Base-by-base conservation (phyloP, 2,888 invertebrate species). In the Tillus elongatus region DNA sequence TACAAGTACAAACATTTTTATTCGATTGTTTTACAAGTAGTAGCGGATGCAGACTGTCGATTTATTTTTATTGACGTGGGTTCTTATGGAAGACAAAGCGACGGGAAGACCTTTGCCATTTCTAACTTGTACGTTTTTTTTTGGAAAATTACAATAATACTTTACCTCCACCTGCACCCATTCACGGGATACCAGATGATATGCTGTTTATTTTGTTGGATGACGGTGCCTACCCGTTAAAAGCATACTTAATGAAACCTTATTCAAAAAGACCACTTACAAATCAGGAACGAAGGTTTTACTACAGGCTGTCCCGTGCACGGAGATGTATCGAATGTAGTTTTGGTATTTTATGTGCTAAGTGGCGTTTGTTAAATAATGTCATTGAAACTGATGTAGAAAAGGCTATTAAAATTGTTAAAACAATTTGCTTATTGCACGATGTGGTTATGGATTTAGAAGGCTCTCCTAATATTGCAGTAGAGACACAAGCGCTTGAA, bases 1-100 rank as follows among this genome's bases (percentile, higher is more conserved):
- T 29, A 29, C 11, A 29, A 29, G 8, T 29, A 29, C 11, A 29
- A 29, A 11, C 30, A 29, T n/a, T n/a, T n/a, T 29, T 10, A n/a
- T 10, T 29, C 30, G n/a, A 29, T 10, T 10, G 30, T 29, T 10
- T 10, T 29, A 6, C 8, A n/a, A 10, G 11, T 10, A 29, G 11
- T 29, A 6, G 6, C 8, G 4, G 30, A 29, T 10, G 30, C 30
- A 29, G 10, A 29, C 10, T 29, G 11, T 29, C 6, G 11, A 8
- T 29, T 29, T 29, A 11, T 10, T 11, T 29, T 29, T 6, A 8
- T 29, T 11, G 30, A 29, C 6, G 11, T 29, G 6, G 11, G 30
- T n/a, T 8, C 30, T n/a, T 10, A 29, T 6, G 30, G 30, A 8
- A 8, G 11, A n/a, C 30, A 29, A 29, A 29, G 30, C 30, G 30